These are phyloP conservation scores for Eupristina koningsbergeri DNA, from an alignment of 1,140 invertebrate species.

Conservation along the genomic window DNA sequence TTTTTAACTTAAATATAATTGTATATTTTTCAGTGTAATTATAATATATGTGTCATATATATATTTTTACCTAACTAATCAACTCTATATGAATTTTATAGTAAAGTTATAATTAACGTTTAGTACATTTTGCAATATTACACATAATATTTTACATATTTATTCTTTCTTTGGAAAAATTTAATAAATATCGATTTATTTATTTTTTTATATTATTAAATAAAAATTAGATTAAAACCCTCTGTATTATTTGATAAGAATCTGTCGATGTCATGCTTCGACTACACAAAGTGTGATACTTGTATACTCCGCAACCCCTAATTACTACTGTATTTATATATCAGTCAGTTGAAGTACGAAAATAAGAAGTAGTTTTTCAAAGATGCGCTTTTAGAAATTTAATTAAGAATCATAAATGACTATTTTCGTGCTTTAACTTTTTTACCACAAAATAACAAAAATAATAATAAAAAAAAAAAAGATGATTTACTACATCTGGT, in stretches of 20 bases:
- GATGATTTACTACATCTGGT: conserved; percentile 7
- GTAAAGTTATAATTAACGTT: conserved; percentile 10
- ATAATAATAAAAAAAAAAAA: conserved; percentile 19
- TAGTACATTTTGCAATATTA: conserved; percentile 20
- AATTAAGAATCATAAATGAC: conserved; percentile 26
- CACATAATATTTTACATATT: conserved; percentile 42
- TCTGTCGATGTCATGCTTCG: conserved; percentile 43
- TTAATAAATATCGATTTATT: not conserved
- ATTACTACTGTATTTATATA: conserved; percentile 46
- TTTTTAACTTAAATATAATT: conserved; percentile 14
- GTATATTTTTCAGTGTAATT: not conserved
- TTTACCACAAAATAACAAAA: conserved; percentile 5
- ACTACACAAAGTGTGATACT: conserved; percentile 48
- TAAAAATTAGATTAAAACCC: conserved; percentile 37
- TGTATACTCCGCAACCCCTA: conserved; percentile 46
- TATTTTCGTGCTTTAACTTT: conserved; percentile 50
- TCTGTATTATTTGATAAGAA: conserved; percentile 29
- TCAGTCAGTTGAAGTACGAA: conserved; percentile 47
- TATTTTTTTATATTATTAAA: not conserved
- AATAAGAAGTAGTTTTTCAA: conserved; percentile 40
- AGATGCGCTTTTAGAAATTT: conserved; percentile 41
- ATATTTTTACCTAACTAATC: conserved; percentile 38
- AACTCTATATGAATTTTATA: not conserved
- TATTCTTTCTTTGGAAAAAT: conserved; percentile 6
- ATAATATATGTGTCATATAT: not conserved